A percentile compares a stretch with the other conserved stretches of the same genome.
phyloP scores from a whole-genome alignment of 2,113 vertebrate species.

The Mesoclemmys tuberculata region DNA sequence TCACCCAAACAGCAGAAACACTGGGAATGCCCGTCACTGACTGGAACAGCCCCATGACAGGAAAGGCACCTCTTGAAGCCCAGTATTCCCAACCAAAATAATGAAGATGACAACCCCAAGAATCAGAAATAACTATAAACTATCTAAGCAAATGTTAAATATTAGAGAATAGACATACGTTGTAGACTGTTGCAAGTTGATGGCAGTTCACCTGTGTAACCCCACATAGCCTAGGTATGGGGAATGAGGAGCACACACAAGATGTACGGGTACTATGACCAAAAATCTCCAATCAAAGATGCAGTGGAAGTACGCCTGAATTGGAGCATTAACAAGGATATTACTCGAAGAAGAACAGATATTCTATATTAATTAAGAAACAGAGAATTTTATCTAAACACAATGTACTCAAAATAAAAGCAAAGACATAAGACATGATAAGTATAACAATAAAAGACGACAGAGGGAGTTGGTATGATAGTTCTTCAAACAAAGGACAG shows the following conservation, averaged over 20 bases:
- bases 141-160: neutral
- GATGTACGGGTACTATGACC: neutral
- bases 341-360: neutral
- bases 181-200: neutral
- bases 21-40: neutral
- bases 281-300: neutral
- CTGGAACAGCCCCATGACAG: neutral
- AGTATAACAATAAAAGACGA: neutral
- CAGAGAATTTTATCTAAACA: constrained; percentile 28
- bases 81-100: neutral
- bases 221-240: neutral
- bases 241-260: neutral
- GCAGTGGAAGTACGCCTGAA: neutral
- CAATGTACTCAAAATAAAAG: constrained; percentile 1
- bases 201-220: neutral
- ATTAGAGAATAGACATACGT: neutral
- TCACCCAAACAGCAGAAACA: neutral
- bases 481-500: neutral
- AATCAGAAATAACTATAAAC: neutral
- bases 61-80: neutral
- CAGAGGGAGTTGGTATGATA: neutral
- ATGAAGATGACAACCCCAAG: neutral
- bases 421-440: neutral
- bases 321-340: neutral
- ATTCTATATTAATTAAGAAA: constrained; percentile 28